Evolutionary conservation across 37 sponge, comb jelly and placozoan genomes (phyloP).

Genomic region (Mnemiopsis leidyi): DNA sequence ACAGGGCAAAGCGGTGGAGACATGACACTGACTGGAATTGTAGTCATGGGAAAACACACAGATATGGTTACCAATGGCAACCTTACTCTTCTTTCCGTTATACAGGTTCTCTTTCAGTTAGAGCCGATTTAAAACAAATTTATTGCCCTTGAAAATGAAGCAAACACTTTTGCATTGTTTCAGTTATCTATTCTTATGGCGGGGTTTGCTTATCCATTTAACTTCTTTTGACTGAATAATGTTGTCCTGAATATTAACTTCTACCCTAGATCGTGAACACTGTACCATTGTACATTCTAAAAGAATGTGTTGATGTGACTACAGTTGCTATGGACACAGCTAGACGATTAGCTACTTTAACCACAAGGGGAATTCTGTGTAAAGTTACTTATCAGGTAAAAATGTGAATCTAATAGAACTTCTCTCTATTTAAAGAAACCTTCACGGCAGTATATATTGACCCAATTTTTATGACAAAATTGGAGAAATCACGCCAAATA

Average conservation of each 20-base stretch:
- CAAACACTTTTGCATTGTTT: no score
- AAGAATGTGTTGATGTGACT: conserved; percentile 52
- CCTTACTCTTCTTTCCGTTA: conserved; percentile 22
- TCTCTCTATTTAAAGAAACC: no score
- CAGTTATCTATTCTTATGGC: no score
- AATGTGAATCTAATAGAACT: no score
- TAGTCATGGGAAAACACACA: conserved; percentile 63
- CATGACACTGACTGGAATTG: conserved; percentile 46
- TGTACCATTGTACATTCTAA: conserved; percentile 14
- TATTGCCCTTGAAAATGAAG: no score
- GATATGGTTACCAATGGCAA: conserved; percentile 56
- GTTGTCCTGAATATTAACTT: no score
- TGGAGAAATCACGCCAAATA: no score
- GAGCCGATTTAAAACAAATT: no score
- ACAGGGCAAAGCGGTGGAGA: background rate
- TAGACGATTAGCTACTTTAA: background rate
- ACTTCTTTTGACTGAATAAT: no score
- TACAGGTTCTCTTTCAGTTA: background rate
- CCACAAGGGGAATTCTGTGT: background rate
- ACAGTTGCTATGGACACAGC: conserved; percentile 24
- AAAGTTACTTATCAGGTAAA: conserved; percentile 62
- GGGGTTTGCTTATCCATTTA: no score
- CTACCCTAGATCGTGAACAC: conserved; percentile 18
- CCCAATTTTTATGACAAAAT: no score
- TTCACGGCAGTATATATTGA: no score